Percentiles rank a stretch among this genome's conserved stretches.
Conservation (phyloP, 1,140 invertebrate species). For the Pteromalus puparum region DNA sequence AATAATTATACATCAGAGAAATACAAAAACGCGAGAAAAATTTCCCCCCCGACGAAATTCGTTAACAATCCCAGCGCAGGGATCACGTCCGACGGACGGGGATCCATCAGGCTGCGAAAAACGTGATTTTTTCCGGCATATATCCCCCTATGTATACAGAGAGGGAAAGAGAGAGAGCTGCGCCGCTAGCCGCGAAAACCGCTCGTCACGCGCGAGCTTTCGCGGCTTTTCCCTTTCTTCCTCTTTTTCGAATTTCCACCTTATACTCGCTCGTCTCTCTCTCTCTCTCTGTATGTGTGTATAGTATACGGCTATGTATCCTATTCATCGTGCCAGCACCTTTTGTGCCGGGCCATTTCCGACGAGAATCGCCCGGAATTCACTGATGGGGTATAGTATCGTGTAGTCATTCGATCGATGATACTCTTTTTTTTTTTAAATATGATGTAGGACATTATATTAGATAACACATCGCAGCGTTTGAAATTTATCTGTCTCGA, state of each 20-base stretch:
- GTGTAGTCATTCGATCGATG: too few relatives aligned
- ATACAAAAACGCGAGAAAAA: background rate
- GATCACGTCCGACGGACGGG: too few relatives aligned
- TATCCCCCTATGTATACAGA: background rate
- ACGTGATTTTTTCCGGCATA: background rate
- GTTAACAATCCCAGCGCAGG: background rate
- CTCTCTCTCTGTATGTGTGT: too few relatives aligned
- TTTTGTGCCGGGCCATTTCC: background rate
- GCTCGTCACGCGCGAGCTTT: constrained; percentile 2
- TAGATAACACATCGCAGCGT: too few relatives aligned
- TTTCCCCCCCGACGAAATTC: background rate
- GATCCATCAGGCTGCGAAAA: background rate
- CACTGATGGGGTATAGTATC: too few relatives aligned
- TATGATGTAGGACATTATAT: too few relatives aligned
- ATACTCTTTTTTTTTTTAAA: too few relatives aligned
- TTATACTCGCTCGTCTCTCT: background rate
- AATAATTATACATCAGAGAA: too few relatives aligned
- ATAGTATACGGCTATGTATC: background rate
- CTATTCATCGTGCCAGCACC: background rate
- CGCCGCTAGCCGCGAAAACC: background rate
- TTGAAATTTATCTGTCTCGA: too few relatives aligned
- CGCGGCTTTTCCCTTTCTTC: background rate
- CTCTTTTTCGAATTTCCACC: background rate
- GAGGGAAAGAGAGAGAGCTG: too few relatives aligned
- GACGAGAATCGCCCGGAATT: too few relatives aligned